These are phyloP conservation scores for Astyanax mexicanus DNA, from an alignment of 2,797 vertebrate genomes.

Conservation along the genomic window DNA sequence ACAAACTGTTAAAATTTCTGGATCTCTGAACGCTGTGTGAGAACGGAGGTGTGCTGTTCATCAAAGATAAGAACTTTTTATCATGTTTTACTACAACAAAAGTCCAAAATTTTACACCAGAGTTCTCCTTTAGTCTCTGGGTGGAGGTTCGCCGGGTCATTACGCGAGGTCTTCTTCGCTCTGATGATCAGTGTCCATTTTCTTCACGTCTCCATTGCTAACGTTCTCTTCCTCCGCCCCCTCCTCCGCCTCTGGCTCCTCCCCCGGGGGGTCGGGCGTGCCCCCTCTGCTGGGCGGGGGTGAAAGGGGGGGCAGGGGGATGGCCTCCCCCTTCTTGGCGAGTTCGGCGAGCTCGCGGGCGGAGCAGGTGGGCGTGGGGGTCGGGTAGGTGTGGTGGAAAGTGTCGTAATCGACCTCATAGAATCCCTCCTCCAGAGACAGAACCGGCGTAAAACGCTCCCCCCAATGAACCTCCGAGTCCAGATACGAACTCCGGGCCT, in stretches of 20 bases:
- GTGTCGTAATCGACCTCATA: constrained; percentile 89
- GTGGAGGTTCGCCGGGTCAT: neutral
- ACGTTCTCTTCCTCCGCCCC: constrained; percentile 50
- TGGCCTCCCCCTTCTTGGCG: constrained; percentile 67
- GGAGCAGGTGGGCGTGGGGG: constrained; percentile 64
- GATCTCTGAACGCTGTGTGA: no score
- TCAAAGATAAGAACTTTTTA: no score
- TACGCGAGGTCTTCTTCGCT: constrained; percentile 2
- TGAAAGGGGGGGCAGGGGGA: constrained; percentile 56
- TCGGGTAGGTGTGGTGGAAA: constrained; percentile 68
- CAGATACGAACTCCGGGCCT: constrained; percentile 89
- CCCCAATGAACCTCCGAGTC: constrained; percentile 88
- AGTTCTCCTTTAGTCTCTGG: neutral
- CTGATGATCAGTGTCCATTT: constrained; percentile 46
- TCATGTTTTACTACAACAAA: no score
- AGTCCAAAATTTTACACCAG: no score
- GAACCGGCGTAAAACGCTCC: constrained; percentile 66
- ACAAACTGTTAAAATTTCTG: no score
- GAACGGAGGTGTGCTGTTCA: no score
- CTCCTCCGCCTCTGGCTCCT: neutral
- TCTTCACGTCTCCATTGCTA: constrained; percentile 61
- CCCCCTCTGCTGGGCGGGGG: constrained; percentile 40
- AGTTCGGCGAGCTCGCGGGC: constrained; percentile 63
- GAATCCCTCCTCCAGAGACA: constrained; percentile 84
- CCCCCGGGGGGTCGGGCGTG: neutral